Evolutionary conservation across 2,888 invertebrate genomes (phyloP).

Genomic region (Bibio marci): DNA sequence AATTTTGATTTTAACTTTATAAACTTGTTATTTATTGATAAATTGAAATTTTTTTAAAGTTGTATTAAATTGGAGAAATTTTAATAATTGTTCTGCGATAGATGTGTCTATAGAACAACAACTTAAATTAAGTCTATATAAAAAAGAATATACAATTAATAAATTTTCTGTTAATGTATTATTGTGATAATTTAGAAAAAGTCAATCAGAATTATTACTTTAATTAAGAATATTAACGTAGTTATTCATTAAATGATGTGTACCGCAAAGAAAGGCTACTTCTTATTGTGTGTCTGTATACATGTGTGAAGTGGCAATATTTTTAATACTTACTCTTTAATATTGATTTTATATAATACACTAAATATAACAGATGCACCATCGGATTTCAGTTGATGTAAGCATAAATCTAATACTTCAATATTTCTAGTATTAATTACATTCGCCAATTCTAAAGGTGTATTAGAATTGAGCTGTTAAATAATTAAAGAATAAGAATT

Average conservation of each 20-base stretch:
- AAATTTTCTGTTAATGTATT: no score
- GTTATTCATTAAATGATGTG: slow-evolving; percentile 20
- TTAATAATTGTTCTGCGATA: slow-evolving; percentile 22
- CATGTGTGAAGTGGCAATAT: no score
- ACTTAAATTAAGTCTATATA: no score
- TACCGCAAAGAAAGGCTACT: background rate
- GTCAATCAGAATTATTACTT: no score
- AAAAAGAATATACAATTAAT: no score
- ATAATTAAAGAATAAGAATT: background rate
- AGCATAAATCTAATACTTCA: slow-evolving; percentile 19
- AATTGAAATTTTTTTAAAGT: slow-evolving; percentile 17
- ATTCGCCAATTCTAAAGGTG: slow-evolving; percentile 21
- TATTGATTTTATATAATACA: slow-evolving; percentile 16
- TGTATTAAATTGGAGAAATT: slow-evolving; percentile 20
- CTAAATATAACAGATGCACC: slow-evolving; percentile 24
- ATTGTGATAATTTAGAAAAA: no score
- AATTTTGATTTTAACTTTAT: slow-evolving; percentile 19
- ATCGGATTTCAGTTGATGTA: slow-evolving; percentile 27
- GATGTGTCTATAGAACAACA: slow-evolving; percentile 17
- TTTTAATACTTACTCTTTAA: slow-evolving; percentile 10
- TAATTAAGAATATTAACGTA: no score
- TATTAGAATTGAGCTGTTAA: slow-evolving; percentile 21
- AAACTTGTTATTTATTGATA: slow-evolving; percentile 24
- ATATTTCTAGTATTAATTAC: slow-evolving; percentile 17
- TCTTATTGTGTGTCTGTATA: background rate